Base-by-base conservation (phyloP, 1,140 invertebrate genomes). In the Drosophila eugracilis region DNA sequence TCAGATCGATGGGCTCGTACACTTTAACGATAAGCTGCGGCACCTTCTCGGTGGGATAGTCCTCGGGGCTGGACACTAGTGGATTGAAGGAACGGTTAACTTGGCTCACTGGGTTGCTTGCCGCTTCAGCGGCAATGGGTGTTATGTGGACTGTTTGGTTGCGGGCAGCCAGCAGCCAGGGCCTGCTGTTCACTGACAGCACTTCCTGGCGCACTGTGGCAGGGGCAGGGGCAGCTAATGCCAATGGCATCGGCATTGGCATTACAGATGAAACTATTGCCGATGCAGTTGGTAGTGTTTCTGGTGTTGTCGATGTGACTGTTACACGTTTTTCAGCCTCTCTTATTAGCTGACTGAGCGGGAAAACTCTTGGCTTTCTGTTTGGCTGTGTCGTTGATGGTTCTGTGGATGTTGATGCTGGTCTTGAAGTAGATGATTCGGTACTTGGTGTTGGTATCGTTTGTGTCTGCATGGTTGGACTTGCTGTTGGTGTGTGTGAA, bases 1-100 rank as follows among this genome's bases (percentile, higher is more conserved):
- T 78, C 12, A 91, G 44, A 49, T 91, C 81, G 34, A 90, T 66
- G 37, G 81, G 88, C 60, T 80, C 69, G 36, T 73, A 71, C 9
- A 90, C 78, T 50, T 75, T 80, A 1, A 90, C 50, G 7, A 84
- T 75, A 5, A 91, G 63, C 32, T 83, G 62, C 10, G 89, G 80
- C 42, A 90, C 79, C 65, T 75, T 75, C 10, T 74, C 73, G 14
- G 49, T 73, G 34, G 34, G 4, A 19, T 58, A 62, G 37, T 73
- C 53, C 32, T 32, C 57, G 36, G 53, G 59, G 9, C 6, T 12
- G 42, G 70, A 21, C 17, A 74, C 70, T 74, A 63, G 9, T 9
- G 60, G 45, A 6, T 7, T 22, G 12, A 54, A 30, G 34, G 59
- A 74, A 66, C 54, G 62, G 49, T 78, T 81, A 47, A 21, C 22